Evolutionary conservation across 2,888 invertebrate genomes (phyloP).

Genomic region (Phortica okadai): DNA sequence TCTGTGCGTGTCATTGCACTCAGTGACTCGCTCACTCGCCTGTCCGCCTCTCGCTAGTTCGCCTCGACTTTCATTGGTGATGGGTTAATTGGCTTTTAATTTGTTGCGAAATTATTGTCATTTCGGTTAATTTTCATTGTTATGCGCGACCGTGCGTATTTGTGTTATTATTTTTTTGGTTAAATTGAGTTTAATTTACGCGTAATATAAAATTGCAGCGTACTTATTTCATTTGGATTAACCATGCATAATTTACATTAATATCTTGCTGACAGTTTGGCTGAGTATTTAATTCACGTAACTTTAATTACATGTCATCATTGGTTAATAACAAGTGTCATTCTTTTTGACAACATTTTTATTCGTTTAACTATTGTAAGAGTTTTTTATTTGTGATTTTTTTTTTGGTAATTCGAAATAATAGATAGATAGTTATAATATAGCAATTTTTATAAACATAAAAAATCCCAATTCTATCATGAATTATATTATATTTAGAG

Average conservation of each 20-base stretch:
- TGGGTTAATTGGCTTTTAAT: conserved; percentile 64
- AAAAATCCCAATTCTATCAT: no score
- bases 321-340: no score
- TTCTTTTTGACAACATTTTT: neutral
- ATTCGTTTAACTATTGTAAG: neutral
- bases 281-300: neutral
- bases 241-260: conserved; percentile 18
- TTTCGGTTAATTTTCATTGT: conserved; percentile 31
- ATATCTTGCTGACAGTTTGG: conserved; percentile 23
- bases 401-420: no score
- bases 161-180: conserved; percentile 31
- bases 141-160: neutral
- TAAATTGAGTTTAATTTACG: conserved; percentile 33
- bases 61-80: conserved; percentile 42
- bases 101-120: conserved; percentile 58
- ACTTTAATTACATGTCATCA: conserved; percentile 4
- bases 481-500: no score
- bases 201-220: conserved; percentile 3
- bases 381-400: no score
- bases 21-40: conserved; percentile 24
- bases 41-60: conserved; percentile 42
- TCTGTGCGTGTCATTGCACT: conserved; percentile 46
- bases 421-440: no score
- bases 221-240: neutral
- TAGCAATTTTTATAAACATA: no score